phyloP scores from a whole-genome alignment of 2,888 invertebrate genomes.

The Torymus auratus region DNA sequence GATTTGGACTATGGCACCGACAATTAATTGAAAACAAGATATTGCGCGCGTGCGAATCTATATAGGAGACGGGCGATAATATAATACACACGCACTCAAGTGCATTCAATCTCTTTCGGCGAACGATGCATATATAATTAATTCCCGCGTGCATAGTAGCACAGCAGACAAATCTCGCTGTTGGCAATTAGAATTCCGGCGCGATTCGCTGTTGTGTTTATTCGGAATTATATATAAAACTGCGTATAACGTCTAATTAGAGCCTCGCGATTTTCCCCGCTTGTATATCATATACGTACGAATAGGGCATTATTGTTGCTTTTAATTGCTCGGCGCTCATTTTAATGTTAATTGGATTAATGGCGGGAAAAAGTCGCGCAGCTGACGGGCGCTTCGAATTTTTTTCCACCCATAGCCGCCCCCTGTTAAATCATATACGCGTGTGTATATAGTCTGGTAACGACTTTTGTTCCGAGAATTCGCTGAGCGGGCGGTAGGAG shows the following conservation, averaged over 20 bases:
- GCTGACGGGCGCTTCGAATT: background rate
- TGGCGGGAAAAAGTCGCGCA: slow-evolving; percentile 14
- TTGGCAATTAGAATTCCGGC: slow-evolving; percentile 72
- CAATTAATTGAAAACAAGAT: slow-evolving; percentile 75
- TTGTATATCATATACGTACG: background rate
- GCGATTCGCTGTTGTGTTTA: slow-evolving; percentile 68
- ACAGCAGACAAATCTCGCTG: slow-evolving; percentile 61
- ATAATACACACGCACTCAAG: background rate
- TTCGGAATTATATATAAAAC: slow-evolving; percentile 64
- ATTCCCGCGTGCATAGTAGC: slow-evolving; percentile 60
- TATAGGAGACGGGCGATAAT: slow-evolving; percentile 11
- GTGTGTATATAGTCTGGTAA: too few species aligned
- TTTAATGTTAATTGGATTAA: slow-evolving; percentile 44
- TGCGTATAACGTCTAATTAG: slow-evolving; percentile 69
- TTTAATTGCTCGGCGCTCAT: slow-evolving; percentile 35
- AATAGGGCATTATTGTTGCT: slow-evolving; percentile 13
- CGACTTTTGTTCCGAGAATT: too few species aligned
- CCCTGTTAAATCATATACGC: too few species aligned
- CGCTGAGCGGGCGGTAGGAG: too few species aligned
- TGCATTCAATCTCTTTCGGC: slow-evolving; percentile 44
- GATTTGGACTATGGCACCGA: slow-evolving; percentile 70
- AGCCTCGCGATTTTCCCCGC: slow-evolving; percentile 51
- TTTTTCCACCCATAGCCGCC: too few species aligned
- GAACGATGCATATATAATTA: slow-evolving; percentile 65
- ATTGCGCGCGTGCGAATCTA: slow-evolving; percentile 35